phyloP scores from a whole-genome alignment of 1,140 invertebrate genomes.

The Gonatopus flavifemur region DNA sequence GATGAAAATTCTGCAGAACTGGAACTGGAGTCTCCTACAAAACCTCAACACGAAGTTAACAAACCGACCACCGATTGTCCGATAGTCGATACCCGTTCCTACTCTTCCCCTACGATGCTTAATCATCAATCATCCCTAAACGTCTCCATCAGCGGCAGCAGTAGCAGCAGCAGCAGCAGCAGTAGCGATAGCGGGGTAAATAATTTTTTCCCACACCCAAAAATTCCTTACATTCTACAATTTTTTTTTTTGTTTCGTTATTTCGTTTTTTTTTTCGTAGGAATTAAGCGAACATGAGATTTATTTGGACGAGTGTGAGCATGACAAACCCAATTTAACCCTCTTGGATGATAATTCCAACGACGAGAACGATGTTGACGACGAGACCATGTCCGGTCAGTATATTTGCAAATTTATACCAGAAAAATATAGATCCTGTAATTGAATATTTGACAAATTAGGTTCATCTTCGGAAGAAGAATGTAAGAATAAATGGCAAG shows the following conservation, averaged over 20 bases:
- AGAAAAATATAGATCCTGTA: neutral
- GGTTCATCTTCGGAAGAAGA: conserved; percentile 20
- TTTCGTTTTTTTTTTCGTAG: conserved; percentile 49
- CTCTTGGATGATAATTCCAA: conserved; percentile 64
- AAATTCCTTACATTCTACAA: conserved; percentile 4
- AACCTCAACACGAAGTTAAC: too few relatives aligned
- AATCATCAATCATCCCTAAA: conserved; percentile 44
- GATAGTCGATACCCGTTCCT: conserved; percentile 33
- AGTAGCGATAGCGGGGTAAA: conserved; percentile 50
- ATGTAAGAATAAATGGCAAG: conserved; percentile 6
- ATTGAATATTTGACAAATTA: conserved; percentile 23
- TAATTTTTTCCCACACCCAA: too few relatives aligned
- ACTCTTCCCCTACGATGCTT: conserved; percentile 40
- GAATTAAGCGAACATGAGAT: conserved; percentile 72
- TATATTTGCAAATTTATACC: conserved; percentile 8
- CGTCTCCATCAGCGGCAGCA: conserved; percentile 57
- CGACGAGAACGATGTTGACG: conserved; percentile 80
- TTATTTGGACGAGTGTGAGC: conserved; percentile 61
- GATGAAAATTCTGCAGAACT: too few relatives aligned
- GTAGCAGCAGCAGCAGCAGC: conserved; percentile 41
- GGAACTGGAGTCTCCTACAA: too few relatives aligned
- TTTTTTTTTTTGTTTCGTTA: conserved; percentile 11
- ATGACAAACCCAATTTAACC: conserved; percentile 49
- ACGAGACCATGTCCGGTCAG: conserved; percentile 81
- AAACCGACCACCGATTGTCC: conserved; percentile 28